Evolutionary conservation across 1,140 invertebrate species (phyloP), one percentile per base, ranked within the genome.

Genomic region (Bombus polaris): DNA sequence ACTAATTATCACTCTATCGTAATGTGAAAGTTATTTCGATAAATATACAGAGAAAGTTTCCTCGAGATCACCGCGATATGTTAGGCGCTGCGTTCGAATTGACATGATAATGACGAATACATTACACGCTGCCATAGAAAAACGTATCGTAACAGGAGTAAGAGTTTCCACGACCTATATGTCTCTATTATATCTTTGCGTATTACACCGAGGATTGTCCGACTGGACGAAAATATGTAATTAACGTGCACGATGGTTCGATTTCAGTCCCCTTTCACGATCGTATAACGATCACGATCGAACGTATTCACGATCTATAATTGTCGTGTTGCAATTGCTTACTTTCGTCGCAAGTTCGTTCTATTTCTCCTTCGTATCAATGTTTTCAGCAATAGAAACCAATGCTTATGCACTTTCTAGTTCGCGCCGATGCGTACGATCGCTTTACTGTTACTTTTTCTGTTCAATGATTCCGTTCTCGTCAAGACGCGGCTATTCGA

Each of bases 341-440:
- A 93, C 93, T 94, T 93, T 94, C 93, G 87, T 91, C 92, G 85
- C 62, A 12, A 72, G 59, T 57, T 59, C 88, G 91, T 86, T 87
- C 89, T 80, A 91, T 89, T 92, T 91, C 87, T 89, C 85, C 65
- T n/a, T 35, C n/a, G 0, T 77, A 62, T 82, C 78, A 5, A 70
- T 70, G 76, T 84, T 84, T 82, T 47, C 37, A 75, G 66, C 71
- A 65, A 73, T 84, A 70, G 70, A 83, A 87, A 91, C 77, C 76
- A 81, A 85, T 88, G 83, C 86, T 90, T 90, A 85, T 75, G 85
- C 89, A 94, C 92, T 93, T 94, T 94, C 93, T 90, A 93, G 89
- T 70, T 91, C 71, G 74, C 81, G 75, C 66, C 82, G 76, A 84
- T 88, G 90, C 80, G 39, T 87, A 66, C 77, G 68, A 87, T 89